Evolutionary conservation across 2,888 invertebrate genomes (phyloP).

Genomic region (Cephus pulcher): DNA sequence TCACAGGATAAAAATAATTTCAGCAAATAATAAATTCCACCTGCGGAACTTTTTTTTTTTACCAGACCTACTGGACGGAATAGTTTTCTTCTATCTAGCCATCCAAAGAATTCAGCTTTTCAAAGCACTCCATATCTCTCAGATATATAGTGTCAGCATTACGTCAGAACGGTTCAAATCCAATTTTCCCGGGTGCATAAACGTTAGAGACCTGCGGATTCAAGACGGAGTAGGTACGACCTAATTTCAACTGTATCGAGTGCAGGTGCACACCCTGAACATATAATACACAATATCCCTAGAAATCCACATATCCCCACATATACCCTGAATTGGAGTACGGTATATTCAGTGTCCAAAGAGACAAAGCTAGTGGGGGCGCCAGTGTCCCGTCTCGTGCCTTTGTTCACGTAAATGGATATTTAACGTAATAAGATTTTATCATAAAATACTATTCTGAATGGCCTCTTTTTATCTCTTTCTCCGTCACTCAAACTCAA

Average conservation of each 20-base stretch:
- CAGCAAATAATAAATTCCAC: not conserved
- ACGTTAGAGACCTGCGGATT: not conserved
- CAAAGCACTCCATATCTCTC: not conserved
- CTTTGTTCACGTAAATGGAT: not conserved
- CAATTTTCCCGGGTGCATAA: not conserved
- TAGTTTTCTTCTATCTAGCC: not conserved
- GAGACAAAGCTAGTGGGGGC: not conserved
- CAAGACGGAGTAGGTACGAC: not conserved
- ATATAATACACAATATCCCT: too few relatives aligned
- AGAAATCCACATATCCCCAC: too few relatives aligned
- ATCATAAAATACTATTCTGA: not conserved
- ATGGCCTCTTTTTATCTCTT: not conserved
- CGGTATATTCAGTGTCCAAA: not conserved
- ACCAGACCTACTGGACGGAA: not conserved
- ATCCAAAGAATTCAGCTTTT: not conserved
- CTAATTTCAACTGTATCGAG: not conserved
- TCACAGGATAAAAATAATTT: not conserved
- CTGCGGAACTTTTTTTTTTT: not conserved
- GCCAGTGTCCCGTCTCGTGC: not conserved
- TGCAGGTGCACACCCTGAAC: too few relatives aligned
- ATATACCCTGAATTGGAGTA: too few relatives aligned
- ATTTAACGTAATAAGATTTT: not conserved
- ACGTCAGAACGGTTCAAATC: not conserved
- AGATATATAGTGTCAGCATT: not conserved
- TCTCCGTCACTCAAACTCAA: not conserved